Conservation (phyloP, 37 sponge, comb jelly and placozoan genomes). For the Tethya wilhelma region DNA sequence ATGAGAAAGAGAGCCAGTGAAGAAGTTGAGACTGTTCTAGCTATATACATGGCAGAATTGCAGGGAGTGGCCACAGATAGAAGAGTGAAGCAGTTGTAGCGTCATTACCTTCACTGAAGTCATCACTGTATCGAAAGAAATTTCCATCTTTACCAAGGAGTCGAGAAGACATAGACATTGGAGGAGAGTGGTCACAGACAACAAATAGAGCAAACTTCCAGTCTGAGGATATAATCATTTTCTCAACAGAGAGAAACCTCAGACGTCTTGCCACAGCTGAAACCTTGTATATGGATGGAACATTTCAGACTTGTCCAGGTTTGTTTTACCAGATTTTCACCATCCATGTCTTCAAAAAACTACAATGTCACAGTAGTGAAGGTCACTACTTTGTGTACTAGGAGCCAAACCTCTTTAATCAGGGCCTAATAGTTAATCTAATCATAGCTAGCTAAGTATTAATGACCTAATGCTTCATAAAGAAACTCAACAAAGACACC, state of each 20-base stretch:
- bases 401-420: too few relatives aligned
- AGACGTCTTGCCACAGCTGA: slow-evolving; percentile 2
- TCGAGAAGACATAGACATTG: not conserved
- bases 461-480: too few relatives aligned
- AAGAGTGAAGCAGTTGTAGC: not conserved
- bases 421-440: too few relatives aligned
- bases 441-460: too few relatives aligned
- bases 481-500: too few relatives aligned
- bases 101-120: not conserved
- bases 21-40: too few relatives aligned
- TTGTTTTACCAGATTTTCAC: slow-evolving; percentile 23
- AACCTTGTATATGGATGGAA: slow-evolving; percentile 13
- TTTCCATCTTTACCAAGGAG: not conserved
- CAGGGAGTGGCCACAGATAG: too few relatives aligned
- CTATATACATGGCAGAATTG: too few relatives aligned
- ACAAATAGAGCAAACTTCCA: not conserved
- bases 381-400: too few relatives aligned
- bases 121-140: not conserved
- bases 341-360: too few relatives aligned
- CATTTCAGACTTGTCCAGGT: slow-evolving; percentile 4
- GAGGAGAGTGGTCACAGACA: slow-evolving; percentile 16
- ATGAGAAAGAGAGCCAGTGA: too few relatives aligned
- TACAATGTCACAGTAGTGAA: too few relatives aligned
- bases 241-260: slow-evolving; percentile 9
- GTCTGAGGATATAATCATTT: not conserved